Percentiles rank a stretch among this genome's conserved stretches.
These are phyloP conservation scores for Venturia canescens DNA, from an alignment of 1,140 invertebrate species.

Conservation along the genomic window DNA sequence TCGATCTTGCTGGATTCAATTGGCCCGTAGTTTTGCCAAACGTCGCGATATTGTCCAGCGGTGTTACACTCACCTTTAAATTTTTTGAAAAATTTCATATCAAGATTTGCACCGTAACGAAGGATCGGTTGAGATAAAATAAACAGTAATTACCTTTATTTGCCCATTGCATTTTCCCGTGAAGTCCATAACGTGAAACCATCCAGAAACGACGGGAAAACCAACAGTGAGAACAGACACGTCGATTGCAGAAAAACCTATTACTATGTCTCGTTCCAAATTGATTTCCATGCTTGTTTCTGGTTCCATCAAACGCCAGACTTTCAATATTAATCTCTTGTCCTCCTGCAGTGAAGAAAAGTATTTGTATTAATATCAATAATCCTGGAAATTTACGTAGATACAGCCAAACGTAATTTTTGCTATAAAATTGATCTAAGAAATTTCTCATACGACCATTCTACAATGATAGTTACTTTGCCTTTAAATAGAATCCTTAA, in stretches of 20 bases:
- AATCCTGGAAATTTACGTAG: not conserved
- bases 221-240: constrained; percentile 77
- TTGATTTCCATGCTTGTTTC: constrained; percentile 72
- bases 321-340: constrained; percentile 79
- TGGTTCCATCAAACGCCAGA: constrained; percentile 79
- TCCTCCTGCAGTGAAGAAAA: constrained; percentile 75
- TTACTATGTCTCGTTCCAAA: constrained; percentile 71
- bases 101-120: too few species aligned
- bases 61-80: constrained; percentile 75
- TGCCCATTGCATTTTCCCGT: constrained; percentile 80
- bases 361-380: constrained; percentile 35
- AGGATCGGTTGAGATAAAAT: too few species aligned
- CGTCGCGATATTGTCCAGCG: constrained; percentile 73
- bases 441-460: too few species aligned
- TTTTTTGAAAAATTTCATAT: constrained; percentile 41
- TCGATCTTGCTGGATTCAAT: constrained; percentile 42
- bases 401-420: not conserved
- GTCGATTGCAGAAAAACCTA: constrained; percentile 81
- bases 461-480: not conserved
- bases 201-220: constrained; percentile 78
- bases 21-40: constrained; percentile 54
- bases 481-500: not conserved
- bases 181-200: constrained; percentile 82
- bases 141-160: constrained; percentile 74
- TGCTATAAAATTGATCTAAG: too few species aligned